Conservation (phyloP, 2,888 invertebrate species). For the Pheosia tremula region DNA sequence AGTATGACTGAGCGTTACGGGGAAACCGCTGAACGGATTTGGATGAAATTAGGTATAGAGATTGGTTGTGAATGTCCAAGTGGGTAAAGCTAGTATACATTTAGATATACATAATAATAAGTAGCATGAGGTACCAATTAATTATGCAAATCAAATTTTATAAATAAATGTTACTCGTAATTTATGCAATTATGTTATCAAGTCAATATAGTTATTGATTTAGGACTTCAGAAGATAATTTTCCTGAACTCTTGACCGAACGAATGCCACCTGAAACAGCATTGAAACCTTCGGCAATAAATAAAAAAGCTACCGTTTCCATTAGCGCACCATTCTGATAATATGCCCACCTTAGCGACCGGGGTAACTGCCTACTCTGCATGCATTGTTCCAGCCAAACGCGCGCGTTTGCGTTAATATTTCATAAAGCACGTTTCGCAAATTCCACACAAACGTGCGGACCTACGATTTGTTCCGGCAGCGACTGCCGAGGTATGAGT, state of each 20-base stretch:
- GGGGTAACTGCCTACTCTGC: slow-evolving; percentile 35
- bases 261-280: slow-evolving; percentile 19
- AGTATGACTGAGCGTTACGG: too few species aligned
- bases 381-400: slow-evolving; percentile 64
- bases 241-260: slow-evolving; percentile 1
- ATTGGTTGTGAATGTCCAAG: too few species aligned
- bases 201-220: too few species aligned
- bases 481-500: slow-evolving; percentile 64
- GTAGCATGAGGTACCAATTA: too few species aligned
- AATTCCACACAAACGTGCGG: slow-evolving; percentile 61
- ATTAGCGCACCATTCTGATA: slow-evolving; percentile 69
- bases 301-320: slow-evolving; percentile 64
- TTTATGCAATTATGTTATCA: too few species aligned
- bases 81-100: too few species aligned
- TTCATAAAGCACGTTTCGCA: slow-evolving; percentile 66
- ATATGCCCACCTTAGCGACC: slow-evolving; percentile 64
- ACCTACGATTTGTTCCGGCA: slow-evolving; percentile 73
- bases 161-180: too few species aligned
- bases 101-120: too few species aligned
- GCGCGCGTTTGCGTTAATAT: slow-evolving; percentile 66
- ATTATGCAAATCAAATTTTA: too few species aligned
- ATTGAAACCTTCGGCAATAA: slow-evolving; percentile 59
- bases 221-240: too few species aligned
- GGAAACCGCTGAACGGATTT: too few species aligned
- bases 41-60: too few species aligned